Base-by-base conservation (phyloP, 1,140 invertebrate genomes). In the Linepithema humile region DNA sequence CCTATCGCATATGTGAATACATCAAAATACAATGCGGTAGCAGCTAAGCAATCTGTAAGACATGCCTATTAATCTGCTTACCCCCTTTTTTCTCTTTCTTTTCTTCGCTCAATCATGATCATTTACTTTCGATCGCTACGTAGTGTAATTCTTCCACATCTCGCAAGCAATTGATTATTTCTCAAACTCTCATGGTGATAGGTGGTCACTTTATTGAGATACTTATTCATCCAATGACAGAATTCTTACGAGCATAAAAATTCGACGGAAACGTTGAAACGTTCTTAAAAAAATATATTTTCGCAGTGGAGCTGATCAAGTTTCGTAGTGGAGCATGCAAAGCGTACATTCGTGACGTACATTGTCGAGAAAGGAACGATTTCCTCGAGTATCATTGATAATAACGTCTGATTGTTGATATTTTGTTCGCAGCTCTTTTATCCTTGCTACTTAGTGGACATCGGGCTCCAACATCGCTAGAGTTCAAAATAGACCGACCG, bases 41-140 rank as follows among this genome's bases (percentile, higher is more conserved):
- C 26, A 35, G 20, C 59, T 65, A 50, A 65, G 65, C 20, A 29
- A 77, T 64, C 57, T 48, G 32, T 77, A 77, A 77, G 32, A 77
- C 15, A 40, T 29, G 38, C n/a, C 23, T 64, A 45, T 48, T 67
- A 48, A 17, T 32, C n/a, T 75, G 72, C 72, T 62, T 75, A 23
- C 4, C 15, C 6, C 12, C 23, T 38, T 64, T 23, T 50, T 20
- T 57, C 15, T 57, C 6, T 74, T 29, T 38, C 15, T 62, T 4
- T 35, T 35, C 23, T 50, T 65, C 0, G 7, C 9, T 43, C 5
- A 10, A 38, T 55, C 15, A 40, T 60, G 20, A 29, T 74, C 9
- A 7, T 29, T 60, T 23, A 43, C 7, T 43, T 20, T 23, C 38
- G 17, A 32, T 7, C 5, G 35, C 38, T 53, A 23, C 3, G 40